Conservation (phyloP, 2,113 vertebrate genomes). For the Takifugu flavidus region DNA sequence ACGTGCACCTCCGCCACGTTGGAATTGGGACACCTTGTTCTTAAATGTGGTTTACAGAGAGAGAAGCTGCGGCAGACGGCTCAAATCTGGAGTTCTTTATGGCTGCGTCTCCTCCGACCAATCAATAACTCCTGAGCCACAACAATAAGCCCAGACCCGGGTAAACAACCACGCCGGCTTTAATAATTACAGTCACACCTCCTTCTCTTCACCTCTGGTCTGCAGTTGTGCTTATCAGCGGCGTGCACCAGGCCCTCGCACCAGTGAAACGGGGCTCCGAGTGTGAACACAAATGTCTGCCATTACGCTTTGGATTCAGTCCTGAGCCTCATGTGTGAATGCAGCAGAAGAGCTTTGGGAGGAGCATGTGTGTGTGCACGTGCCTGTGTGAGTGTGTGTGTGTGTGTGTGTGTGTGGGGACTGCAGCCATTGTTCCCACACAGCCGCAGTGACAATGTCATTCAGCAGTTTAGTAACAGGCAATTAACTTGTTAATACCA, state of each 20-base stretch:
- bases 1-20: neutral
- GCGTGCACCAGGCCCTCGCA: no score
- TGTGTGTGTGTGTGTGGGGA: slow-evolving; percentile 8
- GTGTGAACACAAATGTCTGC: no score
- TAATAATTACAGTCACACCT: slow-evolving; percentile 66
- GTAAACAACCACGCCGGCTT: slow-evolving; percentile 62
- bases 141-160: slow-evolving; percentile 45
- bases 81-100: slow-evolving; percentile 48
- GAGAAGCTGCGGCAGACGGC: slow-evolving; percentile 19
- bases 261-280: no score
- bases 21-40: slow-evolving; percentile 24
- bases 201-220: slow-evolving; percentile 20
- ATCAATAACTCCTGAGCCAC: slow-evolving; percentile 65
- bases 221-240: slow-evolving; percentile 2
- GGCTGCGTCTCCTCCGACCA: slow-evolving; percentile 45
- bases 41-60: slow-evolving; percentile 34
- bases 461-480: slow-evolving; percentile 82
- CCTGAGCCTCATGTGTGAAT: neutral
- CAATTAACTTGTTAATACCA: slow-evolving; percentile 84
- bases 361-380: neutral
- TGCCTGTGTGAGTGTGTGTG: neutral
- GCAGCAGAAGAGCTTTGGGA: neutral
- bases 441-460: slow-evolving; percentile 64
- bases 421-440: slow-evolving; percentile 28
- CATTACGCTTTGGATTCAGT: no score